phyloP scores from a whole-genome alignment of 1,140 invertebrate genomes.

The Mamestra configurata region DNA sequence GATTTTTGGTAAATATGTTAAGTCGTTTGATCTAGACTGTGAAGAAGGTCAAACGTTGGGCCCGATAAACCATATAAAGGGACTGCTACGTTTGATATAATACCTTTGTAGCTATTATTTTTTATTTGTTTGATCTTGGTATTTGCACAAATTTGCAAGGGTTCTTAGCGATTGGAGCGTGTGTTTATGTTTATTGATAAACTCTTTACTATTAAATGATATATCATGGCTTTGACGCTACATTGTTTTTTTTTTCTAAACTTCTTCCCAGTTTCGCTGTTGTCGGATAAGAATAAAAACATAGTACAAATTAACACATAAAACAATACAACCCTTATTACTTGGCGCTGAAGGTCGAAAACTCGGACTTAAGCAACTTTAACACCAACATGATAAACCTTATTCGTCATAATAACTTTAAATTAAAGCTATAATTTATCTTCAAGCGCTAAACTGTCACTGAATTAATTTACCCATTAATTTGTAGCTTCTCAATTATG shows the following conservation, averaged over 20 bases:
- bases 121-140: constrained; percentile 42
- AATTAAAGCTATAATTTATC: background rate
- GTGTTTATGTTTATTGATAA: constrained; percentile 1
- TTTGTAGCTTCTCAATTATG: constrained; percentile 23
- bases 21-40: constrained; percentile 54
- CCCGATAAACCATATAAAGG: constrained; percentile 50
- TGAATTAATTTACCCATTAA: constrained; percentile 2
- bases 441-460: constrained; percentile 2
- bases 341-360: no score
- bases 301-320: no score
- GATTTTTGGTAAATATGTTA: constrained; percentile 47
- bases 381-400: no score
- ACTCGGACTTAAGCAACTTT: no score
- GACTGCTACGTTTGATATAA: constrained; percentile 47
- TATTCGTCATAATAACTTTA: no score
- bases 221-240: background rate
- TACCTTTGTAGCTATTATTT: constrained; percentile 43
- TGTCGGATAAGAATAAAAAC: no score
- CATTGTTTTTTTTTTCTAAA: no score
- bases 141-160: constrained; percentile 22
- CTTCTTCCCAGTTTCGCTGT: no score
- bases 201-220: no score
- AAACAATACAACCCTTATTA: no score
- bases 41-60: constrained; percentile 50
- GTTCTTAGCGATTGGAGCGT: background rate